Conservation (phyloP, 2,113 vertebrate species). For the Seriola dumerili region DNA sequence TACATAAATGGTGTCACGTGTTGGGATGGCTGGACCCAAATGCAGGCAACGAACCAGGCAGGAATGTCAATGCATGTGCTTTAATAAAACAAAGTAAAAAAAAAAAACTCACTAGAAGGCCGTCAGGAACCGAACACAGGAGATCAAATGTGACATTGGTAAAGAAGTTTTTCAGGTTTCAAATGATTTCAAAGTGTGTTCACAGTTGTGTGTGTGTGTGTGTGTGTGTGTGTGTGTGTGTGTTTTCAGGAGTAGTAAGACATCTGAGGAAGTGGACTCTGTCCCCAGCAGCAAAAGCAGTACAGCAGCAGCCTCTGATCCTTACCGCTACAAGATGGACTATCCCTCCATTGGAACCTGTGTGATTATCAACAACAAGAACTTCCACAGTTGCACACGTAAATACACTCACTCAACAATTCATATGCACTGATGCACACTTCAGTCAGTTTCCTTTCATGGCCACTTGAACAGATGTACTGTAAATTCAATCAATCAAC, state of each 20-base stretch:
- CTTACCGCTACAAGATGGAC: conserved; percentile 69
- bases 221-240: neutral
- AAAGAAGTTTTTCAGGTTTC: neutral
- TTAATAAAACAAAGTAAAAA: no score
- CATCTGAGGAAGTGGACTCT: conserved; percentile 1
- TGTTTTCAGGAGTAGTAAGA: neutral
- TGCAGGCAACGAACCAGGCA: no score
- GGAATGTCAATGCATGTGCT: no score
- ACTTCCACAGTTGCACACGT: conserved; percentile 55
- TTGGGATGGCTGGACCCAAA: no score
- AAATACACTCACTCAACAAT: neutral
- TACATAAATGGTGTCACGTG: no score
- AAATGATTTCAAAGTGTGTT: neutral
- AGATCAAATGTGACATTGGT: no score
- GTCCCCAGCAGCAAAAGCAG: neutral
- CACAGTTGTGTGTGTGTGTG: neutral
- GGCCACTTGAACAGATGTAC: neutral
- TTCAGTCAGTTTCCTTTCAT: neutral
- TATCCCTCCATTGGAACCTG: conserved; percentile 69
- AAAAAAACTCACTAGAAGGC: no score
- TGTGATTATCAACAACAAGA: conserved; percentile 79
- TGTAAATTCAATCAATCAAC: neutral
- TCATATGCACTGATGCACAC: neutral
- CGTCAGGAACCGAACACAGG: no score
- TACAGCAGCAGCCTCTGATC: neutral